phyloP scores from a whole-genome alignment of 2,797 vertebrate genomes.

The Champsocephalus gunnari region DNA sequence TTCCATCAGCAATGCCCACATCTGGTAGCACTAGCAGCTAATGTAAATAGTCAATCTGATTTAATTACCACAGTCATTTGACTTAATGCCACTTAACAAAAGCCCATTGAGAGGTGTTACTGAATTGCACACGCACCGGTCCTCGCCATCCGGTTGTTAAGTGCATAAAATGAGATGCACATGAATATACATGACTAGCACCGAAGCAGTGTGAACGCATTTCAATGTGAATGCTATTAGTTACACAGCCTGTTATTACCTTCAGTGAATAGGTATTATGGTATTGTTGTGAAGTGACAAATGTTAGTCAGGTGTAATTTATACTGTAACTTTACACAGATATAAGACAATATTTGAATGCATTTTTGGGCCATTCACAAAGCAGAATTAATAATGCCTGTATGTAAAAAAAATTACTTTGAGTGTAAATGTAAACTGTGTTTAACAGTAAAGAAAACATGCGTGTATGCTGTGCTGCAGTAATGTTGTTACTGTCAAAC shows the following conservation, averaged over 20 bases:
- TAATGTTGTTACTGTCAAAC: neutral
- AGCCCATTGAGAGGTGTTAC: slow-evolving; percentile 25
- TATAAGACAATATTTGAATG: neutral
- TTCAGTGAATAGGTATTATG: slow-evolving; percentile 4
- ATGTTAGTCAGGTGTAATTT: neutral
- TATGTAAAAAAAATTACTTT: neutral
- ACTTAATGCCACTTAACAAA: slow-evolving; percentile 46
- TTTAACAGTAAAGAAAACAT: neutral
- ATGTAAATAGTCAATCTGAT: slow-evolving; percentile 38
- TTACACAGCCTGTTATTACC: slow-evolving; percentile 5
- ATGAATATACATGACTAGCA: slow-evolving; percentile 39
- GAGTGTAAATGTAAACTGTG: neutral
- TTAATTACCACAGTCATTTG: slow-evolving; percentile 39
- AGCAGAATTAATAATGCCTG: neutral
- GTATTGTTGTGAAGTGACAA: slow-evolving; percentile 1
- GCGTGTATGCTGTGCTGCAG: neutral
- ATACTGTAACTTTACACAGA: neutral
- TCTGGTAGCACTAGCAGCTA: slow-evolving; percentile 17
- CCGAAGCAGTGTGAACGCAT: slow-evolving; percentile 21
- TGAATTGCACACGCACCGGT: slow-evolving; percentile 8
- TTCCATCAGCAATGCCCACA: slow-evolving; percentile 15
- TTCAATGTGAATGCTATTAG: slow-evolving; percentile 30
- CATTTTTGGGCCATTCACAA: neutral
- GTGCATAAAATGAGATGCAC: slow-evolving; percentile 45
- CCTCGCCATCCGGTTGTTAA: slow-evolving; percentile 34